phyloP scores from a whole-genome alignment of 2,113 vertebrate genomes.

The Vanacampus margaritifer region DNA sequence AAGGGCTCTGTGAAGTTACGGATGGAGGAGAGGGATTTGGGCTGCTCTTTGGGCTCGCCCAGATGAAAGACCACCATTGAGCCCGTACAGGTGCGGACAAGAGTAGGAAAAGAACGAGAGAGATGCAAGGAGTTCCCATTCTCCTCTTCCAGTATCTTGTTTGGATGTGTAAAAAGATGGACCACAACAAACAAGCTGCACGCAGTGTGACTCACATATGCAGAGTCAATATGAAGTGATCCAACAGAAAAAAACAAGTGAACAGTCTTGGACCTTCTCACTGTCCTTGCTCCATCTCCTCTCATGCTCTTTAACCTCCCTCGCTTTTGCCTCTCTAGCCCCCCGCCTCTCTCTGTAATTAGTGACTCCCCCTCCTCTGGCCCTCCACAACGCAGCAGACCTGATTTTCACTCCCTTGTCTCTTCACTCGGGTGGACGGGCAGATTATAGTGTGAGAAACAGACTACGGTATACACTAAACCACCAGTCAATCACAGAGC shows the following conservation, averaged over 20 bases:
- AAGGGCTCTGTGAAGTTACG: slow-evolving; percentile 4
- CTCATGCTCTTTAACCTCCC: slow-evolving; percentile 35
- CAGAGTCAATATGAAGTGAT: slow-evolving; percentile 12
- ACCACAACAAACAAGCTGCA: slow-evolving; percentile 16
- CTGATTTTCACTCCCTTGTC: slow-evolving; percentile 35
- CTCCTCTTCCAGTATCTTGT: slow-evolving; percentile 22
- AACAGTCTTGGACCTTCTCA: background rate
- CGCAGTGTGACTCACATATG: background rate
- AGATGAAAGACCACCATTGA: slow-evolving; percentile 66
- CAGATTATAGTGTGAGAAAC: slow-evolving; percentile 39
- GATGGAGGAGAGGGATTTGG: slow-evolving; percentile 14
- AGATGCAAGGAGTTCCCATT: slow-evolving; percentile 41
- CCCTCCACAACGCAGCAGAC: slow-evolving; percentile 19
- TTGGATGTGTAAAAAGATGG: background rate
- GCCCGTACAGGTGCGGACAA: slow-evolving; percentile 33
- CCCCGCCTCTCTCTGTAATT: slow-evolving; percentile 44
- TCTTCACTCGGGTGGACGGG: slow-evolving; percentile 11
- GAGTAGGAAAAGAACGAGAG: slow-evolving; percentile 41
- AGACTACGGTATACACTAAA: no score
- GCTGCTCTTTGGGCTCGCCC: slow-evolving; percentile 30
- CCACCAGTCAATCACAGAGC: no score
- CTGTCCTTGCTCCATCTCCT: slow-evolving; percentile 11
- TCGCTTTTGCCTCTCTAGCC: slow-evolving; percentile 9
- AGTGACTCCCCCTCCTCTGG: slow-evolving; percentile 46
- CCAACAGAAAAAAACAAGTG: background rate